Conservation (phyloP, 2,797 vertebrate genomes). For the Paratrypauchen microcephalus region DNA sequence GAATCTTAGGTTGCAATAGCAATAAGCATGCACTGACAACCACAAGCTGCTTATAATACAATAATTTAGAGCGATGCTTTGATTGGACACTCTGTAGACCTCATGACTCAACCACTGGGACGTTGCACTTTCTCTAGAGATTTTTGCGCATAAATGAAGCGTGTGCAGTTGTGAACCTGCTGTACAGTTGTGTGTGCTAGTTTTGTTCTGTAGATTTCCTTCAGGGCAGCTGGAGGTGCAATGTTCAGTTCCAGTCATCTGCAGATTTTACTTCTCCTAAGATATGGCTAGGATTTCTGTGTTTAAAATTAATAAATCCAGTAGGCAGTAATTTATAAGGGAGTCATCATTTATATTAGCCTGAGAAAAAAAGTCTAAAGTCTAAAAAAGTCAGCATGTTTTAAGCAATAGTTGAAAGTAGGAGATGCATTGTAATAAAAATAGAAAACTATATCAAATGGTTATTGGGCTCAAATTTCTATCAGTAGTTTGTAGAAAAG, state of each 20-base stretch:
- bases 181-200: slow-evolving; percentile 17
- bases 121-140: not conserved
- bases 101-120: slow-evolving; percentile 1
- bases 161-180: slow-evolving; percentile 32
- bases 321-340: slow-evolving; percentile 47
- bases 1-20: slow-evolving; percentile 9
- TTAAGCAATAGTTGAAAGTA: not conserved
- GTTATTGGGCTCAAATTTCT: not conserved
- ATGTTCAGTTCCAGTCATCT: slow-evolving; percentile 48
- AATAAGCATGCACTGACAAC: not conserved
- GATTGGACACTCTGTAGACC: slow-evolving; percentile 11
- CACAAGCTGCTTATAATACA: not conserved
- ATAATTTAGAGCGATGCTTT: slow-evolving; percentile 7
- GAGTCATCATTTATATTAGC: slow-evolving; percentile 44
- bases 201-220: slow-evolving; percentile 20
- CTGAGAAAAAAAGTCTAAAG: no score
- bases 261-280: slow-evolving; percentile 30
- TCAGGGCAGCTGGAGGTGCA: slow-evolving; percentile 39
- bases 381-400: not conserved
- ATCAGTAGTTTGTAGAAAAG: no score
- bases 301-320: slow-evolving; percentile 39
- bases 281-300: slow-evolving; percentile 31
- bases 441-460: not conserved
- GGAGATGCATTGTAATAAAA: not conserved
- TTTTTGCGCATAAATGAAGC: slow-evolving; percentile 26